These are phyloP conservation scores for Podiceps cristatus DNA, from an alignment of 2,113 vertebrate genomes.

Conservation along the genomic window DNA sequence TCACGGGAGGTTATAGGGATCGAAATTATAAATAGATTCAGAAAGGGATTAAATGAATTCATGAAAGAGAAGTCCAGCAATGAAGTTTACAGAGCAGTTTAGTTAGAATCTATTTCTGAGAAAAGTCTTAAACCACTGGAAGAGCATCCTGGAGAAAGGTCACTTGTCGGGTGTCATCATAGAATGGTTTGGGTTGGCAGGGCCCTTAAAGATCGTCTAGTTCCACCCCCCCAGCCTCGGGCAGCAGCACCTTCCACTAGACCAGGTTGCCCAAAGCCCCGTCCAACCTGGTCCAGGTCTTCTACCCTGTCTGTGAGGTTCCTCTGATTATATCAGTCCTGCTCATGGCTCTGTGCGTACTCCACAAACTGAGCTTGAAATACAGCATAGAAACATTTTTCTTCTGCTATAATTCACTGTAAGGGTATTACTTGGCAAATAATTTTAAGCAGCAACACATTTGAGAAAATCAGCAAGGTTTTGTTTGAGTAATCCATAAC, in stretches of 20 bases:
- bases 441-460: background rate
- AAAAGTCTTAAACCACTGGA: background rate
- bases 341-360: background rate
- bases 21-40: background rate
- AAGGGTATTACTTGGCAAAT: background rate
- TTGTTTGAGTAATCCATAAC: background rate
- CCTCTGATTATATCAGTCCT: background rate
- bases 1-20: background rate
- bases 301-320: fast-evolving
- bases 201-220: too few species aligned
- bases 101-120: background rate
- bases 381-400: background rate
- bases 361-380: background rate
- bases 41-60: background rate
- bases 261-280: too few species aligned
- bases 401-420: background rate
- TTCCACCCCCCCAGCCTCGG: too few species aligned
- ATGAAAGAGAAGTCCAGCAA: background rate
- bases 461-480: background rate
- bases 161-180: background rate
- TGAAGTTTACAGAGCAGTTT: background rate
- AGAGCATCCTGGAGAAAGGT: background rate
- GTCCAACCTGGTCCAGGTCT: background rate
- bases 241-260: too few species aligned
- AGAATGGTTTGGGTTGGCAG: too few species aligned